These are phyloP conservation scores for Hyppa rectilinea DNA, from an alignment of 2,888 invertebrate genomes.

Conservation along the genomic window DNA sequence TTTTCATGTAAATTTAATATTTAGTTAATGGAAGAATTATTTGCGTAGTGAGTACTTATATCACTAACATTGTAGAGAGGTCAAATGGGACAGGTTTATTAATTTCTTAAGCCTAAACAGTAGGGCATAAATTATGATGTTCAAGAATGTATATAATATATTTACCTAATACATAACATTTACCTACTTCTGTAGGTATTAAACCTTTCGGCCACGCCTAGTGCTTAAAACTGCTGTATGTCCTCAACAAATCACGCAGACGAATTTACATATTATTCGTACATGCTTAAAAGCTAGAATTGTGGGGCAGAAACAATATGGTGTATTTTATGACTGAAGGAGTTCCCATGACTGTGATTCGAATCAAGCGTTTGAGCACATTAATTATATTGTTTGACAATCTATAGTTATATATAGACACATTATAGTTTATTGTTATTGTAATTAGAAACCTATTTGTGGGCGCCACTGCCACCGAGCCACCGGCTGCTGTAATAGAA, in stretches of 20 bases:
- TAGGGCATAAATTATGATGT: slow-evolving; percentile 50
- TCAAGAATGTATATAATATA: slow-evolving; percentile 52
- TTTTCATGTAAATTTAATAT: slow-evolving; percentile 35
- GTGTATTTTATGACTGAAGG: slow-evolving; percentile 35
- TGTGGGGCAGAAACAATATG: slow-evolving; percentile 4
- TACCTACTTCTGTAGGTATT: slow-evolving; percentile 50
- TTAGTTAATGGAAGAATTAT: slow-evolving; percentile 19
- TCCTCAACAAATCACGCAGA: slow-evolving; percentile 33
- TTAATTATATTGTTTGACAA: slow-evolving; percentile 54
- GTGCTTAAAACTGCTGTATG: slow-evolving; percentile 40
- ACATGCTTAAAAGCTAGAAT: slow-evolving; percentile 20
- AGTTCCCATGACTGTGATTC: slow-evolving; percentile 57
- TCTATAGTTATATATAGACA: slow-evolving; percentile 52
- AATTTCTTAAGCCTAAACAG: slow-evolving; percentile 34
- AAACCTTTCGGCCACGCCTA: slow-evolving; percentile 53
- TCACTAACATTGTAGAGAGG: slow-evolving; percentile 34
- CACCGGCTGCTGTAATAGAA: slow-evolving; percentile 47
- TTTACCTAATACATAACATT: slow-evolving; percentile 51
- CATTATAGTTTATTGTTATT: slow-evolving; percentile 63
- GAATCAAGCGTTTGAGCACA: slow-evolving; percentile 49
- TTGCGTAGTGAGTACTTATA: slow-evolving; percentile 6
- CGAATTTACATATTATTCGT: slow-evolving; percentile 33
- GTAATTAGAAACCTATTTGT: slow-evolving; percentile 63
- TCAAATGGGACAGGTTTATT: slow-evolving; percentile 49
- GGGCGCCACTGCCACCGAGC: slow-evolving; percentile 51